Evolutionary conservation across 2,797 vertebrate genomes (phyloP).

Genomic region (Phylloscopus collybita): DNA sequence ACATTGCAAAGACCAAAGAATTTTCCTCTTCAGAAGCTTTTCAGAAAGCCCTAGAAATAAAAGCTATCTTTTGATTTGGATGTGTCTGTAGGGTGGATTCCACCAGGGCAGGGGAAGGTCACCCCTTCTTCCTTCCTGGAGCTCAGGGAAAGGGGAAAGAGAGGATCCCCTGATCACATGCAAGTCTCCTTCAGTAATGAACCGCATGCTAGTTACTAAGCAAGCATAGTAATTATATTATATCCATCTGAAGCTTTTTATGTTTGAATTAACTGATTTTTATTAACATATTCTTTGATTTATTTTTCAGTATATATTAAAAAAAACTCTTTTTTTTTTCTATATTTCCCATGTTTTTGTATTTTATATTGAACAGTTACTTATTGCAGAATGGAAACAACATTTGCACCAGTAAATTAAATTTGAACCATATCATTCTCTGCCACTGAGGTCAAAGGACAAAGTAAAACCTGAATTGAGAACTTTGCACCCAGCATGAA

Average conservation of each 20-base stretch:
- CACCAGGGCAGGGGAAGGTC: background rate
- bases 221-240: background rate
- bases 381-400: background rate
- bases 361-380: background rate
- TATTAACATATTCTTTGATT: background rate
- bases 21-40: slow-evolving; percentile 47
- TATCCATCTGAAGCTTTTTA: background rate
- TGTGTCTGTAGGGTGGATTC: slow-evolving; percentile 17
- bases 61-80: slow-evolving; percentile 34
- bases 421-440: background rate
- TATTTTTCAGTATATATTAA: background rate
- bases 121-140: background rate
- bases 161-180: background rate
- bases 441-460: background rate
- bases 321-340: background rate
- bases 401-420: background rate
- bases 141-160: background rate
- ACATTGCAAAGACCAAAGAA: slow-evolving; percentile 32
- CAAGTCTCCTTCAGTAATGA: background rate
- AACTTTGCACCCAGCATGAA: background rate
- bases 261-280: background rate
- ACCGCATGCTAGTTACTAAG: background rate
- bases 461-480: background rate
- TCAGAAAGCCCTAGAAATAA: slow-evolving; percentile 24
- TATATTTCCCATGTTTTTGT: background rate